A percentile compares a stretch with the other conserved stretches of the same genome.
Conservation (phyloP, 2,113 vertebrate species). For the Psettodes erumei region DNA sequence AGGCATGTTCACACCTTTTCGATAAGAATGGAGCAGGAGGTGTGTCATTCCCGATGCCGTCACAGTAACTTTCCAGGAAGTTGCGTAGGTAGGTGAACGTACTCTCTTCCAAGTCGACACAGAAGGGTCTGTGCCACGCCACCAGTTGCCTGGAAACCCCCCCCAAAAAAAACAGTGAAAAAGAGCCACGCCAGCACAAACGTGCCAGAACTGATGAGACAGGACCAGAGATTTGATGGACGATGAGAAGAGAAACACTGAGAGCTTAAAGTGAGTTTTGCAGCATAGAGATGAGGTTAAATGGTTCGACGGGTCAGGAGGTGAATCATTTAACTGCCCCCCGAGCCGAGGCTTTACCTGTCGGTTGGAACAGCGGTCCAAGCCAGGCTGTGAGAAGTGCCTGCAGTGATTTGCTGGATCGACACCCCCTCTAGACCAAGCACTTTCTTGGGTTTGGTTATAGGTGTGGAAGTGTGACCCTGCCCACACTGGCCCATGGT, state of each 20-base stretch:
- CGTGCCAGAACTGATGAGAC: neutral
- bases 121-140: constrained; percentile 97
- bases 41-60: constrained; percentile 91
- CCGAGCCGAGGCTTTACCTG: constrained; percentile 81
- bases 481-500: constrained; percentile 99
- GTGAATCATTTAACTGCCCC: too few species aligned
- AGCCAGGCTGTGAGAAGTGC: constrained; percentile 95
- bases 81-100: constrained; percentile 95
- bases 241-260: neutral
- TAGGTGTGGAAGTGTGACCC: constrained; percentile 98
- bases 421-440: constrained; percentile 95
- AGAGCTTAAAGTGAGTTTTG: too few species aligned
- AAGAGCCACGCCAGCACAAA: constrained; percentile 1
- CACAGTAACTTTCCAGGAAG: constrained; percentile 96
- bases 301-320: too few species aligned
- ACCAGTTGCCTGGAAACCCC: constrained; percentile 92
- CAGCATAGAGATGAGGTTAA: too few species aligned
- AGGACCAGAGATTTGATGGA: neutral
- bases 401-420: constrained; percentile 97
- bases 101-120: constrained; percentile 97
- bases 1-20: constrained; percentile 85
- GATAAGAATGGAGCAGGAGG: constrained; percentile 94
- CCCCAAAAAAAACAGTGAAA: constrained; percentile 18
- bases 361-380: constrained; percentile 98
- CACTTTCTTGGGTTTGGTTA: constrained; percentile 98